These are phyloP conservation scores for Nasonia giraulti DNA, from an alignment of 1,140 invertebrate genomes.

Conservation along the genomic window DNA sequence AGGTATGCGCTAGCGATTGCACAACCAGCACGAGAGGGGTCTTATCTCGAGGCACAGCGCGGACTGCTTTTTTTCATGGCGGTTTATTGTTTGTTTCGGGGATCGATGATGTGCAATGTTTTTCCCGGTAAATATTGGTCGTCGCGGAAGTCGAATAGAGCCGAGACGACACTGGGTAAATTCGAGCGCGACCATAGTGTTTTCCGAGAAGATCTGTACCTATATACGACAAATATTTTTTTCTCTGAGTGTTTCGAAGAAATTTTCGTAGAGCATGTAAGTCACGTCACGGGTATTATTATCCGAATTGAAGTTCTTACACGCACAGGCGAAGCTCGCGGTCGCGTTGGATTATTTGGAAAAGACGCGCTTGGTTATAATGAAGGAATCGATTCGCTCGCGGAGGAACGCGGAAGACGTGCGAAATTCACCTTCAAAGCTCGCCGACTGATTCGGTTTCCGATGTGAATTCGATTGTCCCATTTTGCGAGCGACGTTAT, in stretches of 20 bases:
- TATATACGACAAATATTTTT: neutral
- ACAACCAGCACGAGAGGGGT: neutral
- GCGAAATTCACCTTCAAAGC: neutral
- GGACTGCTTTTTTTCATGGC: neutral
- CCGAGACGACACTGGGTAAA: too few relatives aligned
- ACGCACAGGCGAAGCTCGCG: neutral
- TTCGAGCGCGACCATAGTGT: neutral
- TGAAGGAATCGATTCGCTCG: neutral
- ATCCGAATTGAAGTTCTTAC: neutral
- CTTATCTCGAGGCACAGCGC: neutral
- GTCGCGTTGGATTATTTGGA: neutral
- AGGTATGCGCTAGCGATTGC: neutral
- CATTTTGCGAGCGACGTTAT: neutral
- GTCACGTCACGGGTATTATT: neutral
- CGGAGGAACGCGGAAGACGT: neutral
- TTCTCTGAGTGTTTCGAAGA: neutral
- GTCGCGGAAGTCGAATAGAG: constrained; percentile 2
- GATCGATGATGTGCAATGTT: constrained; percentile 32
- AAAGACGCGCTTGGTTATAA: neutral
- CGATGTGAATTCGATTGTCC: constrained; percentile 18
- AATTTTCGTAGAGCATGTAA: neutral
- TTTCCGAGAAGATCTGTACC: neutral
- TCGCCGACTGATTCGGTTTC: neutral
- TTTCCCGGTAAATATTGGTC: constrained; percentile 12
- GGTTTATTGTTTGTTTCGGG: constrained; percentile 9